Evolutionary conservation across 2,113 vertebrate species (phyloP).

Genomic region (Spilogale gracilis): DNA sequence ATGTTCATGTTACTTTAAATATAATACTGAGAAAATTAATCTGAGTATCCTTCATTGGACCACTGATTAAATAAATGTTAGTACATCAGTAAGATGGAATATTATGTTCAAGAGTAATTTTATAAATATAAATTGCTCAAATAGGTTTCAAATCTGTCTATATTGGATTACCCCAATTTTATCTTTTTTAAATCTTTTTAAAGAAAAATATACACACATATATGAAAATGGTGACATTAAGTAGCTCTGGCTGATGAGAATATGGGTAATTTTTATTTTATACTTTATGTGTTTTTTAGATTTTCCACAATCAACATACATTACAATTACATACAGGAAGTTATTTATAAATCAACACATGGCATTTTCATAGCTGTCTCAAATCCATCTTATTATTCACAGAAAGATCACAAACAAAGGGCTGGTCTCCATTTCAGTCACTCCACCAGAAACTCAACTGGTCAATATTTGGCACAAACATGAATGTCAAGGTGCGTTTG

Average conservation of each 20-base stretch:
- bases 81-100: neutral
- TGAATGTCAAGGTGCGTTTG: neutral
- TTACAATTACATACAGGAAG: neutral
- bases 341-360: neutral
- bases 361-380: slow-evolving; percentile 62
- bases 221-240: neutral
- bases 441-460: neutral
- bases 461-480: neutral
- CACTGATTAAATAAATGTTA: neutral
- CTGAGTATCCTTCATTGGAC: neutral
- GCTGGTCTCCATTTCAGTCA: neutral
- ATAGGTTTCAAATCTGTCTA: neutral
- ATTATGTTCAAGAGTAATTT: neutral
- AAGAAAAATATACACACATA: neutral
- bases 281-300: neutral
- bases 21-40: neutral
- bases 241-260: neutral
- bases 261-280: neutral
- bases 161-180: neutral
- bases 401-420: slow-evolving; percentile 52
- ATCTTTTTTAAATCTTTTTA: neutral
- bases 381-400: slow-evolving; percentile 47
- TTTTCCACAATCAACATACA: neutral
- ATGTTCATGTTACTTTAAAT: neutral
- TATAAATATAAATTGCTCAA: neutral